phyloP scores from a whole-genome alignment of 2,113 vertebrate species.

The Arenaria interpres region DNA sequence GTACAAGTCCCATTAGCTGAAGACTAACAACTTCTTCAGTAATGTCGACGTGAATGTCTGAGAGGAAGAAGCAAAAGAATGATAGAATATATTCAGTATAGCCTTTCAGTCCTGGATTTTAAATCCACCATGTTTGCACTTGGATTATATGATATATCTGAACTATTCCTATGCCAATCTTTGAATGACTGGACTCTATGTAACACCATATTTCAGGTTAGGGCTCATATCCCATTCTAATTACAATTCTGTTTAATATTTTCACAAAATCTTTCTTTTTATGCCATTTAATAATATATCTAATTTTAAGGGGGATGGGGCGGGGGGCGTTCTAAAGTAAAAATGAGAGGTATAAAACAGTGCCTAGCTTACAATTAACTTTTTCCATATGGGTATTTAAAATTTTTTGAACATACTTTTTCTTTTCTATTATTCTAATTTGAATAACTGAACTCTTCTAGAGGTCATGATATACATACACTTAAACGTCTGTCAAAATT shows the following conservation, averaged over 20 bases:
- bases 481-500: background rate
- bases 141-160: background rate
- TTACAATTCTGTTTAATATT: background rate
- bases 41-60: background rate
- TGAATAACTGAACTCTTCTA: background rate
- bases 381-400: background rate
- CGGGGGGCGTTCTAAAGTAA: background rate
- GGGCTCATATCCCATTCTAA: background rate
- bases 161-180: background rate
- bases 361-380: background rate
- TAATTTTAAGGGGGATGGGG: fast-evolving
- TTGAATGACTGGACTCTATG: background rate
- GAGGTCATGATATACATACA: background rate
- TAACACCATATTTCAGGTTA: background rate
- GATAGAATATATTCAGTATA: background rate
- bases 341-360: background rate
- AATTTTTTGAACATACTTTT: background rate
- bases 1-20: background rate
- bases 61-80: background rate
- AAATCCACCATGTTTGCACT: background rate
- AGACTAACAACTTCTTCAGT: background rate
- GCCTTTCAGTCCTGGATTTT: background rate
- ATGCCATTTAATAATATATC: background rate
- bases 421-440: background rate
- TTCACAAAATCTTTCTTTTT: background rate